Conservation (phyloP, 2,888 invertebrate species). For the Phoronis australis region DNA sequence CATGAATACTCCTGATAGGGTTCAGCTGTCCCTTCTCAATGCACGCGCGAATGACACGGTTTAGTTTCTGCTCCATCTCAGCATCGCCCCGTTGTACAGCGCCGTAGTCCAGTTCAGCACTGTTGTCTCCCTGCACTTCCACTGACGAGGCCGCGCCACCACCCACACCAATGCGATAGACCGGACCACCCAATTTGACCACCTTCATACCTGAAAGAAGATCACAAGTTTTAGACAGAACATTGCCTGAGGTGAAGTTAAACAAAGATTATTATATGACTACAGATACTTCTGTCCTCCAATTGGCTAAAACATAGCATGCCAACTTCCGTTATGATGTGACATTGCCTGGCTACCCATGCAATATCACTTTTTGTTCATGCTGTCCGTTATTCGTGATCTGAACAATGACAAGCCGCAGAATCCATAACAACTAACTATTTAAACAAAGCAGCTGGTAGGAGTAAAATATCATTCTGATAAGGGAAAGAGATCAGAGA, state of each 20-base stretch:
- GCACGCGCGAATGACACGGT: conserved; percentile 87
- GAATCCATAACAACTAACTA: too few species aligned
- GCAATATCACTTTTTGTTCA: too few species aligned
- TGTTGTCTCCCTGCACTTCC: conserved; percentile 85
- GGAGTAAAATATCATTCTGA: too few species aligned
- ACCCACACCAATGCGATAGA: conserved; percentile 95
- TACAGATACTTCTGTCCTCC: too few species aligned
- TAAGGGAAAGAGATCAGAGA: too few species aligned
- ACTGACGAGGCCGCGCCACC: conserved; percentile 98
- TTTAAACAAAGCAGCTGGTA: too few species aligned
- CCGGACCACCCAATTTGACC: conserved; percentile 94
- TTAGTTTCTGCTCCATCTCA: conserved; percentile 97
- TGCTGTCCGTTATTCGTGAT: too few species aligned
- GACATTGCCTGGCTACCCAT: too few species aligned
- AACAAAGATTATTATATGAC: too few species aligned
- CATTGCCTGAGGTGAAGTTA: background rate
- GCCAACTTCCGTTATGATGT: too few species aligned
- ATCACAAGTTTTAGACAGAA: background rate
- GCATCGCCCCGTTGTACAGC: conserved; percentile 96
- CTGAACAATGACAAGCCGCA: too few species aligned
- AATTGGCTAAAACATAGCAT: too few species aligned
- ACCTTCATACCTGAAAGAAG: conserved; percentile 70
- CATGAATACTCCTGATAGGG: conserved; percentile 92
- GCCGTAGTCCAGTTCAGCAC: conserved; percentile 80
- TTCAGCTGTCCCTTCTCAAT: conserved; percentile 72